Evolutionary conservation across 2,888 invertebrate species (phyloP), one percentile per base, ranked within the genome.

Genomic region (Ethmia dodecea): DNA sequence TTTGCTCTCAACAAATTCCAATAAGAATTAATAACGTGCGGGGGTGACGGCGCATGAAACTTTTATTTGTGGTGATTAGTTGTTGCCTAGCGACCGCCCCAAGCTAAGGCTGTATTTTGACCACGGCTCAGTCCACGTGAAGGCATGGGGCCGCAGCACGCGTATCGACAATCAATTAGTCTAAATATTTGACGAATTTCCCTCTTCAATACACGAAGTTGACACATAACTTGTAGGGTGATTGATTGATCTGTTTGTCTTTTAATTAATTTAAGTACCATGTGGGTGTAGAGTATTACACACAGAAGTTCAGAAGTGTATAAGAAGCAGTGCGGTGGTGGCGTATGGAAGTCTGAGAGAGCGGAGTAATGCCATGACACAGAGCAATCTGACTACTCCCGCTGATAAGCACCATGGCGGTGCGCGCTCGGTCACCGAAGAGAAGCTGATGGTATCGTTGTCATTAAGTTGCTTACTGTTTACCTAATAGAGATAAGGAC

Each of bases 1-100:
- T n/a, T n/a, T n/a, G n/a, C n/a, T n/a, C n/a, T n/a, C n/a, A 22
- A 22, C 22, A 22, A 22, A 22, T 22, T n/a, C 9, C 22, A 8
- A 22, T n/a, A n/a, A 4, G n/a, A 22, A 33, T 52, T 54, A 49
- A 49, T 49, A 40, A 45, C 22, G 4, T 9, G 26, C 5, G n/a
- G 31, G 38, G 49, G 52, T 56, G 58, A 62, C 50, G 52, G 53
- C 63, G 60, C 63, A 70, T 79, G 65, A 69, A 76, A 68, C 33
- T 71, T 78, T 77, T 58, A 73, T 83, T 83, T 84, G 84, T 86
- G 74, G 62, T 81, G 71, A 75, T 80, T 69, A 76, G 58, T 47
- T 61, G 83, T 84, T 78, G 72, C 83, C 55, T 52, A 60, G 79
- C 73, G 64, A 80, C 83, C 69, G 63, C 45, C 57, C 51, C 45